These are phyloP conservation scores for Oryctes rhinoceros DNA, from an alignment of 1,140 invertebrate genomes.

Conservation along the genomic window DNA sequence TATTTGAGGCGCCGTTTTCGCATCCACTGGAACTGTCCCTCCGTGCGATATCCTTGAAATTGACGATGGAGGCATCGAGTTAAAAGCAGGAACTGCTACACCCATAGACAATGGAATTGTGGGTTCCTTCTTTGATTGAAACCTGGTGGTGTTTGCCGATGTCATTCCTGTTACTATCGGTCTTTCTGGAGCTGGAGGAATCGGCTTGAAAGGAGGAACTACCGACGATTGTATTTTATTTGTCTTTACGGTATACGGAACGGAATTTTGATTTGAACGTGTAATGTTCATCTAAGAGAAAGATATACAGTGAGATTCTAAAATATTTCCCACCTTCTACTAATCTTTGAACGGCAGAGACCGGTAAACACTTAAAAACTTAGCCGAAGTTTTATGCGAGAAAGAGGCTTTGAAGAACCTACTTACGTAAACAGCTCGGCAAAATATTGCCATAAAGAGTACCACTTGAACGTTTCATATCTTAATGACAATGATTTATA, in stretches of 20 bases:
- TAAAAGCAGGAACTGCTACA: slow-evolving; percentile 61
- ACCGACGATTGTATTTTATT: slow-evolving; percentile 40
- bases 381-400: too few relatives aligned
- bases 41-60: slow-evolving; percentile 62
- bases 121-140: slow-evolving; percentile 56
- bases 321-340: too few relatives aligned
- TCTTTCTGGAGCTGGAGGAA: slow-evolving; percentile 70
- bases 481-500: too few relatives aligned
- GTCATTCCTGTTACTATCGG: slow-evolving; percentile 50
- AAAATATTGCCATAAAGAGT: too few relatives aligned
- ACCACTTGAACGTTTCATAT: too few relatives aligned
- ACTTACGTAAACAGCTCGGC: too few relatives aligned
- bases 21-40: slow-evolving; percentile 21
- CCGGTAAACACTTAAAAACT: too few relatives aligned
- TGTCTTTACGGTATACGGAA: background rate
- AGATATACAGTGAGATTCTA: background rate
- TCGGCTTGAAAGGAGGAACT: slow-evolving; percentile 78
- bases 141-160: slow-evolving; percentile 49
- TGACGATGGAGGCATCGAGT: slow-evolving; percentile 63
- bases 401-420: too few relatives aligned
- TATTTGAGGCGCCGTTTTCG: slow-evolving; percentile 26
- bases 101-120: slow-evolving; percentile 52
- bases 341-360: too few relatives aligned
- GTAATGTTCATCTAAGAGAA: background rate
- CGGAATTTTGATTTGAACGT: background rate